phyloP scores from a whole-genome alignment of 2,888 invertebrate species.

The Opisthograptis luteolata region DNA sequence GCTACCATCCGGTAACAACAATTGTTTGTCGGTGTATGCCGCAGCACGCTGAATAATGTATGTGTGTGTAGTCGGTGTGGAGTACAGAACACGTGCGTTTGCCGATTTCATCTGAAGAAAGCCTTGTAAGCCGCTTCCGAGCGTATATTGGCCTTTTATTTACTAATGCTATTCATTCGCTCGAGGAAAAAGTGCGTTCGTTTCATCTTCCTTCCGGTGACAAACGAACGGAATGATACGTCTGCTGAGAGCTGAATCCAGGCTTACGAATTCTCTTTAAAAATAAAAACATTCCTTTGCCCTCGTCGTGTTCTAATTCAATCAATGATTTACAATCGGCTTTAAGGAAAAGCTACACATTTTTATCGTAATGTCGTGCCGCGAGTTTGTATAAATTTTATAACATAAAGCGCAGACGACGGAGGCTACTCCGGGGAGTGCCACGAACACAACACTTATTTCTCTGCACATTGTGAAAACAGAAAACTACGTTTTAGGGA shows the following conservation, averaged over 20 bases:
- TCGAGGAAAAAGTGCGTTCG: conserved; percentile 11
- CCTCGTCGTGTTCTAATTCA: conserved; percentile 8
- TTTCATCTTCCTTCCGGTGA: conserved; percentile 17
- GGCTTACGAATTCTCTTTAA: conserved; percentile 16
- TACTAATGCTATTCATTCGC: conserved; percentile 14
- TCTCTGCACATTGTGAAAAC: no score
- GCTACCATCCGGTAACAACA: no score
- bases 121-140: neutral
- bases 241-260: conserved; percentile 8
- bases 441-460: no score
- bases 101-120: neutral
- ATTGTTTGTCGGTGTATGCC: no score
- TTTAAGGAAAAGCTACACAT: neutral
- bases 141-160: conserved; percentile 6
- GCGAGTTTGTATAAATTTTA: neutral
- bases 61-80: neutral
- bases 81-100: neutral
- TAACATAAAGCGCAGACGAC: no score
- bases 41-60: neutral
- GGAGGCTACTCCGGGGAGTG: no score
- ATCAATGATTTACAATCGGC: conserved; percentile 10
- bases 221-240: conserved; percentile 8
- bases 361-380: neutral
- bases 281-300: neutral
- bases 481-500: no score